Percentiles rank a stretch among this genome's conserved stretches.
phyloP scores from a whole-genome alignment of 2,888 invertebrate species.

The Zonitis immaculata region DNA sequence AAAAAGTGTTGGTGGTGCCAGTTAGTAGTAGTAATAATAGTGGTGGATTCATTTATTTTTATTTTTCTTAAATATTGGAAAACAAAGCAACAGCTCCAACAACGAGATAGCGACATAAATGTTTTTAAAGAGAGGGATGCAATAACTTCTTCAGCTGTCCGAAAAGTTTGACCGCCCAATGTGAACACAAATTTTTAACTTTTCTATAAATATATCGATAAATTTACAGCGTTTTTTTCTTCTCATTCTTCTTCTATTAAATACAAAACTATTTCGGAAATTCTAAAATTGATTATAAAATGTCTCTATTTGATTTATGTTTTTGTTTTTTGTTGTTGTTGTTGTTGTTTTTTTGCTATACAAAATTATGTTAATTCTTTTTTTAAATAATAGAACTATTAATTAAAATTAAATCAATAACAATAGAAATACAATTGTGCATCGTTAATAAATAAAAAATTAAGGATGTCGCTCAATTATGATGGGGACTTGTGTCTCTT shows the following conservation, averaged over 20 bases:
- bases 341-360: too few species aligned
- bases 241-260: too few species aligned
- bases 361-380: not conserved
- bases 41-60: too few species aligned
- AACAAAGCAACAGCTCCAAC: not conserved
- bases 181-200: too few species aligned
- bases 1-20: not conserved
- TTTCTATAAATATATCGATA: too few species aligned
- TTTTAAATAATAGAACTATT: not conserved
- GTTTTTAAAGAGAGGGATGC: slow-evolving; percentile 25
- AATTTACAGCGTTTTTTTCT: not conserved
- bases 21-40: too few species aligned
- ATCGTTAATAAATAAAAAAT: too few species aligned
- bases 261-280: not conserved
- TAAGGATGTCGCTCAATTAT: too few species aligned
- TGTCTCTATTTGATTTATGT: not conserved
- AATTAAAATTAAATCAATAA: not conserved
- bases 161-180: slow-evolving; percentile 28
- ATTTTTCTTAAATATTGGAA: not conserved
- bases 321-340: not conserved
- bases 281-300: not conserved
- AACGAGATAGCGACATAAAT: too few species aligned
- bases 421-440: too few species aligned
- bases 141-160: slow-evolving; percentile 38
- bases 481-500: too few species aligned